Percentiles rank a stretch among this genome's conserved stretches.
Conservation (phyloP, 2,113 vertebrate genomes). For the Anolis sagrei region DNA sequence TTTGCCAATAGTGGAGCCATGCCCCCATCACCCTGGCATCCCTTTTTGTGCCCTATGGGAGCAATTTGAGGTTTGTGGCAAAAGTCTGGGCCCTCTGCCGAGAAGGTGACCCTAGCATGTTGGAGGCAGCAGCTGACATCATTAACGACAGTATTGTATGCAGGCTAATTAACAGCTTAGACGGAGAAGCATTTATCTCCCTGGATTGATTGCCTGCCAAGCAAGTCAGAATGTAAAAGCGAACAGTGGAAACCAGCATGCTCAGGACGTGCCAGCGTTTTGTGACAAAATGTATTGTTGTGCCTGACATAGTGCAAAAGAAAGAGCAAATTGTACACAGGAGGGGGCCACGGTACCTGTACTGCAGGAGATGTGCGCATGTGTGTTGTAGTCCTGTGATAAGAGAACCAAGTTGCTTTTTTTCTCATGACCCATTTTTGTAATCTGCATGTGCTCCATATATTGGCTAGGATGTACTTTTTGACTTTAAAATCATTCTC, state of each 20-base stretch:
- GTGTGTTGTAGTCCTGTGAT: background rate
- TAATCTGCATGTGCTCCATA: background rate
- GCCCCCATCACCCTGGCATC: background rate
- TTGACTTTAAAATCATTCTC: background rate
- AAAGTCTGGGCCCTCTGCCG: background rate
- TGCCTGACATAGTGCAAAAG: constrained; percentile 10
- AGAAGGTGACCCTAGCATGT: constrained; percentile 19
- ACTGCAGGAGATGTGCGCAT: background rate
- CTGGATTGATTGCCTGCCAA: constrained; percentile 19
- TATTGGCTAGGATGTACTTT: background rate
- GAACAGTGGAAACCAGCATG: constrained; percentile 2
- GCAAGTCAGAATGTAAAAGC: constrained; percentile 12
- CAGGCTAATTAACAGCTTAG: constrained; percentile 16
- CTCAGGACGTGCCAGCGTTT: background rate
- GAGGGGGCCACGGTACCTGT: constrained; percentile 9
- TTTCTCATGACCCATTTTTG: background rate
- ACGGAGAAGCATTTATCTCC: constrained; percentile 15
- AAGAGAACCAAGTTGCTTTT: background rate
- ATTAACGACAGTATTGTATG: constrained; percentile 16
- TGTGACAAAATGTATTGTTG: background rate
- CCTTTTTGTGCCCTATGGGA: background rate
- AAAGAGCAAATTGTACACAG: background rate
- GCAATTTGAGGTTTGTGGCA: background rate
- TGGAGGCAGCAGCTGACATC: background rate
- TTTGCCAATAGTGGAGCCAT: background rate